phyloP scores from a whole-genome alignment of 64 coral and sea anemone species.

The Cladopsammia gracilis region DNA sequence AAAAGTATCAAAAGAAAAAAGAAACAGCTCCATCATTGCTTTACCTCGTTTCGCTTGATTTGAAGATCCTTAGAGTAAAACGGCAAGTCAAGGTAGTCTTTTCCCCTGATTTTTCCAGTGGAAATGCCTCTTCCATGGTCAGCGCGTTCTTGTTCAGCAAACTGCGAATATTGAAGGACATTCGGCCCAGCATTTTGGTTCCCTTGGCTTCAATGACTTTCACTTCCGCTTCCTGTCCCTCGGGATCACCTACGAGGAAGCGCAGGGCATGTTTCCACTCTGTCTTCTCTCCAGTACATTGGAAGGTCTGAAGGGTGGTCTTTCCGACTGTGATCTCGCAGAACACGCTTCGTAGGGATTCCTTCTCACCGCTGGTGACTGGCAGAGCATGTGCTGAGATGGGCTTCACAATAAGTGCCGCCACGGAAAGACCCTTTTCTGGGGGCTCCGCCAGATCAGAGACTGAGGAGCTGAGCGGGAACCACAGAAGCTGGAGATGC shows the following conservation, averaged over 20 bases:
- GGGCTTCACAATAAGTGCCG: slow-evolving; percentile 86
- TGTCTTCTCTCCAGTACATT: slow-evolving; percentile 60
- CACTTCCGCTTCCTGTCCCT: slow-evolving; percentile 64
- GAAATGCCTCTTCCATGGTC: slow-evolving; percentile 66
- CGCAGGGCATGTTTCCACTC: slow-evolving; percentile 94
- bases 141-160: slow-evolving; percentile 72
- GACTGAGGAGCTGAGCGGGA: slow-evolving; percentile 54
- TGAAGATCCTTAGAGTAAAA: slow-evolving; percentile 82
- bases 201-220: slow-evolving; percentile 90
- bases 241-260: slow-evolving; percentile 79
- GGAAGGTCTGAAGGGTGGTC: slow-evolving; percentile 76
- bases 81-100: slow-evolving; percentile 82
- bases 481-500: slow-evolving; percentile 77
- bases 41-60: slow-evolving; percentile 41
- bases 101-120: slow-evolving; percentile 77
- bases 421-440: slow-evolving; percentile 64
- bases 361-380: slow-evolving; percentile 46
- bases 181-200: slow-evolving; percentile 67
- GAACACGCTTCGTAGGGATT: slow-evolving; percentile 62
- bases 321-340: slow-evolving; percentile 89
- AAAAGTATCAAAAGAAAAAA: neutral
- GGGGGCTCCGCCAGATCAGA: slow-evolving; percentile 56
- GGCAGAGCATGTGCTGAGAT: slow-evolving; percentile 76
- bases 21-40: slow-evolving; percentile 1
- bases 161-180: slow-evolving; percentile 59